Evolutionary conservation across 2,113 vertebrate species (phyloP), one percentile per base, ranked within the genome.

Genomic region (Hippocampus zosterae): DNA sequence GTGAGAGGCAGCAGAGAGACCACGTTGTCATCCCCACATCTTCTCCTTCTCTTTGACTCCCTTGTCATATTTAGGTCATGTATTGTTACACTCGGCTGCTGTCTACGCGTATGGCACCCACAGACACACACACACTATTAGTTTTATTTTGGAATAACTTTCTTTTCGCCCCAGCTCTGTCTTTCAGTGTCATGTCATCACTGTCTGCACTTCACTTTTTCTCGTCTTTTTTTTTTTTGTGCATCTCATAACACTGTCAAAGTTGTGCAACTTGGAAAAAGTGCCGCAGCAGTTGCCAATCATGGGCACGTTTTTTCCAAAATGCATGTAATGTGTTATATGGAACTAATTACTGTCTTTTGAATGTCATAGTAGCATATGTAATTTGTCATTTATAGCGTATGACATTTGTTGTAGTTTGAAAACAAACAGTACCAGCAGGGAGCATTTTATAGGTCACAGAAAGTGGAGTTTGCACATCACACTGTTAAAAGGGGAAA

Each of bases 11-110:
- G 40, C 29, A 71, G 68, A 75, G 68, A 75, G 64, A 71, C 44
- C 19, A 0, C 67, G 55, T 75, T 69, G 63, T 65, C 63, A 60
- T 60, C n/a, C 60, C 7, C 72, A 12, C 55, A 57, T 61, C 78
- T 75, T 71, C 70, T 61, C 70, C 59, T 61, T 72, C 42, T 65
- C 59, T 72, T 72, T 77, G 53, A 67, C 65, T 81, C 73, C 44
- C 41, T 78, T 86, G 85, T 81, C 78, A 80, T 77, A 88, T 85
- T 79, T 82, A 71, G 84, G 81, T 84, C 84, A 87, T 75, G 72
- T 73, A 59, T 70, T 77, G 72, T 67, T 74, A 68, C 72, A 37
- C 75, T 80, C 68, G 3, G 9, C 73, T 71, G 61, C 27, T 66
- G 13, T 73, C 76, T 37, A 37, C 33, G 33, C 5, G 33, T 37